A percentile compares a stretch with the other conserved stretches of the same genome.
phyloP scores from a whole-genome alignment of 2,113 vertebrate species.

The Osmerus eperlanus region DNA sequence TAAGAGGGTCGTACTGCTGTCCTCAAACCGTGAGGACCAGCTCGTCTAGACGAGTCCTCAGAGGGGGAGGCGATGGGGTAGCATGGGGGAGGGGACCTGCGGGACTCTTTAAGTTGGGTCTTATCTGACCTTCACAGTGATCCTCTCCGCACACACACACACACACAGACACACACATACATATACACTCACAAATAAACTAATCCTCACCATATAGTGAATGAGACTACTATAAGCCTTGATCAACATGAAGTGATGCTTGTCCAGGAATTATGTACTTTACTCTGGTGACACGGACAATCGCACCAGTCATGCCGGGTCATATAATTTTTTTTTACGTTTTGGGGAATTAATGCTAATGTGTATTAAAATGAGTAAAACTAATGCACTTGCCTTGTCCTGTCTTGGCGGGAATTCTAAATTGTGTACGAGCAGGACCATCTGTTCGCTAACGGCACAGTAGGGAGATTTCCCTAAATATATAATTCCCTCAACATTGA shows the following conservation, averaged over 20 bases:
- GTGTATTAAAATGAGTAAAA: conserved; percentile 38
- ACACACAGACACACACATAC: background rate
- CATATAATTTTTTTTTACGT: background rate
- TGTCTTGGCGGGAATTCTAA: conserved; percentile 43
- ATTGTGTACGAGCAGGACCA: conserved; percentile 74
- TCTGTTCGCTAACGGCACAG: conserved; percentile 48
- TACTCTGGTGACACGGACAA: background rate
- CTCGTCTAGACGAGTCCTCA: conserved; percentile 54
- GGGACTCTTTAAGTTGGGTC: background rate
- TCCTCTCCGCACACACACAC: background rate
- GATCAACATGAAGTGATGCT: background rate
- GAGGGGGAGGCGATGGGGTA: background rate
- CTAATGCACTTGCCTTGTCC: conserved; percentile 1
- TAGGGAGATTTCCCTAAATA: conserved; percentile 51
- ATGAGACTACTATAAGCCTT: background rate
- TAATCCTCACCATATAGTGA: background rate
- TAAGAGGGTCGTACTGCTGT: conserved; percentile 39
- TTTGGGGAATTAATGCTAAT: conserved; percentile 25
- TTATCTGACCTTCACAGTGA: background rate
- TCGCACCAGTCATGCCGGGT: background rate
- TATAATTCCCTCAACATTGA: conserved; percentile 48
- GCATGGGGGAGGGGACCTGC: background rate
- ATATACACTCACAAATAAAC: background rate
- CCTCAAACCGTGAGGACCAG: conserved; percentile 57
- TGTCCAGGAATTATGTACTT: background rate